phyloP scores from a whole-genome alignment of 2,797 vertebrate species.

The Brotula barbata region DNA sequence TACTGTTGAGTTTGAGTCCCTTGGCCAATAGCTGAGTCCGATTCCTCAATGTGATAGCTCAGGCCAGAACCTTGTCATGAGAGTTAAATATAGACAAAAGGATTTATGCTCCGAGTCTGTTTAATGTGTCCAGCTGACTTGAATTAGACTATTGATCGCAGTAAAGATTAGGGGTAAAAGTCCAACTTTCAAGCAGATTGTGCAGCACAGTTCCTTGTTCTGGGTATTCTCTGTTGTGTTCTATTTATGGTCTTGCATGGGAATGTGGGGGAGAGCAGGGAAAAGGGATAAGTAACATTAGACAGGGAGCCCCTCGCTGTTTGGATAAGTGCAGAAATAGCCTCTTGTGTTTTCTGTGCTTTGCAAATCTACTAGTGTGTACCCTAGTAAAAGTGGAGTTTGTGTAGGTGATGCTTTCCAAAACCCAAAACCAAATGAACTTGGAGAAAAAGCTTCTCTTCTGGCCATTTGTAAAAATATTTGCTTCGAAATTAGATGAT shows the following conservation, averaged over 20 bases:
- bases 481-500: too few relatives aligned
- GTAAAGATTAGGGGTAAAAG: slow-evolving; percentile 47
- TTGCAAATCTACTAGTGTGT: slow-evolving; percentile 45
- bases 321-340: slow-evolving; percentile 76
- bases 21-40: slow-evolving; percentile 21
- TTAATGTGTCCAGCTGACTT: slow-evolving; percentile 45
- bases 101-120: slow-evolving; percentile 33
- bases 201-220: slow-evolving; percentile 61
- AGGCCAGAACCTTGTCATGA: slow-evolving; percentile 26
- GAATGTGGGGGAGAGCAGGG: slow-evolving; percentile 70
- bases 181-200: slow-evolving; percentile 53
- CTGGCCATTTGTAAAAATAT: too few relatives aligned
- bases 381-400: slow-evolving; percentile 33
- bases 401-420: too few relatives aligned
- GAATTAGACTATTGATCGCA: slow-evolving; percentile 54
- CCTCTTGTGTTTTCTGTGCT: slow-evolving; percentile 53
- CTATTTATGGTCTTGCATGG: slow-evolving; percentile 73
- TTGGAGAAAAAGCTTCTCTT: too few relatives aligned
- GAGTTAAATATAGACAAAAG: slow-evolving; percentile 54
- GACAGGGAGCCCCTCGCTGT: slow-evolving; percentile 66
- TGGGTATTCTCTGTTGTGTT: slow-evolving; percentile 69
- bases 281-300: slow-evolving; percentile 70
- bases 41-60: slow-evolving; percentile 14
- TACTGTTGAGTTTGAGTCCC: slow-evolving; percentile 5
- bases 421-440: too few relatives aligned